Evolutionary conservation across 2,888 invertebrate species (phyloP).

Genomic region (Mesorhabditis spiculigera): DNA sequence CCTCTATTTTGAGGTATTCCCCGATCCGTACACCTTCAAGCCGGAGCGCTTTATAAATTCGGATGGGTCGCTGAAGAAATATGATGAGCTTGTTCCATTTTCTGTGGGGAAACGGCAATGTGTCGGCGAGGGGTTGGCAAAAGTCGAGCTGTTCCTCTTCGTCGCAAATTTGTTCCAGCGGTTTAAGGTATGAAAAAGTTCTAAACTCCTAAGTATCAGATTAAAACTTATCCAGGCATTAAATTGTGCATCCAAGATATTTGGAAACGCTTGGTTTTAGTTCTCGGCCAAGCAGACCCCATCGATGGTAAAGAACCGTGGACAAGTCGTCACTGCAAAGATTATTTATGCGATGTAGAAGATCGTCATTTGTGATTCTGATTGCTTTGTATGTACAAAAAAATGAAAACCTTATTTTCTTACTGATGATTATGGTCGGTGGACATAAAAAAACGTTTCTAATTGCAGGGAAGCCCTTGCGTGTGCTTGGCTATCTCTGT

Average conservation of each 20-base stretch:
- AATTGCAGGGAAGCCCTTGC: too few relatives aligned
- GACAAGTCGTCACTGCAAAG: background rate
- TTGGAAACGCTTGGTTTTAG: too few relatives aligned
- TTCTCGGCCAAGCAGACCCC: background rate
- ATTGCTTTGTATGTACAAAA: too few relatives aligned
- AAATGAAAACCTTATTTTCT: too few relatives aligned
- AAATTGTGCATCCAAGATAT: too few relatives aligned
- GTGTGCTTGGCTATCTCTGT: too few relatives aligned
- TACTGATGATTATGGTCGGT: too few relatives aligned
- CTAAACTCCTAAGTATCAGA: background rate
- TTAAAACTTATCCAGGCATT: background rate
- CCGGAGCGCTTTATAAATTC: conserved; percentile 41
- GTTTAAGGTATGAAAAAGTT: conserved; percentile 14
- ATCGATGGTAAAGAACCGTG: background rate
- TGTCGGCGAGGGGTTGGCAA: conserved; percentile 23
- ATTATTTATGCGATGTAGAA: background rate
- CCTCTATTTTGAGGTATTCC: conserved; percentile 23
- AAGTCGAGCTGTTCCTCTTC: conserved; percentile 27
- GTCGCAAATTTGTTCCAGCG: conserved; percentile 25
- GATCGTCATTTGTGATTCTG: background rate
- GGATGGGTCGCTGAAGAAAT: conserved; percentile 31
- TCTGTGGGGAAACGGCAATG: conserved; percentile 29
- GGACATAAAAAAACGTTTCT: too few relatives aligned
- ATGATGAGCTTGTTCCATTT: conserved; percentile 26
- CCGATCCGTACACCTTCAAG: conserved; percentile 34